A percentile compares a stretch with the other conserved stretches of the same genome.
These are phyloP conservation scores for Drosophila multiciliata DNA, from an alignment of 2,888 invertebrate genomes.

Conservation along the genomic window DNA sequence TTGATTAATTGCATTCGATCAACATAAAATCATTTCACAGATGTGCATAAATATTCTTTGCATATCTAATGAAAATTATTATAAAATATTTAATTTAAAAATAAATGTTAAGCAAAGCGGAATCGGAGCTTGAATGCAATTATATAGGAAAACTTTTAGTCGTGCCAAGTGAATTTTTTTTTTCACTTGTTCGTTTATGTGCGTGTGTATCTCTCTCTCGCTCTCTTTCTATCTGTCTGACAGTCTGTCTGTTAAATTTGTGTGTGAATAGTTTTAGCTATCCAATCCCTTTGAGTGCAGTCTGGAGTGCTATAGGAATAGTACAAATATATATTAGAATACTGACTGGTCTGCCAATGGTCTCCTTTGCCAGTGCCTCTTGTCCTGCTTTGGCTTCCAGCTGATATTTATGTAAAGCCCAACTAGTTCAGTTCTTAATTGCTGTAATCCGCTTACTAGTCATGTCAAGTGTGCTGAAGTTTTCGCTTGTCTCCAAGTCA, in stretches of 20 bases:
- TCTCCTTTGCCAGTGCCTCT: neutral
- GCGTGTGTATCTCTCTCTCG: neutral
- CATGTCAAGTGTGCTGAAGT: constrained; percentile 55
- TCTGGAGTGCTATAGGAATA: constrained; percentile 43
- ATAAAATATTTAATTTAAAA: neutral
- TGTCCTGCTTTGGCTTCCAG: constrained; percentile 11
- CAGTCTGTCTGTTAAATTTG: constrained; percentile 15
- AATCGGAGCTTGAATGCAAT: neutral
- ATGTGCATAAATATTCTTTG: neutral
- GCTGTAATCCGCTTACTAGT: constrained; percentile 69
- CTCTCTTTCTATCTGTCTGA: neutral
- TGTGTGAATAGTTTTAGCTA: constrained; percentile 39
- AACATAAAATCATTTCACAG: neutral
- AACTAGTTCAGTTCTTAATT: constrained; percentile 55
- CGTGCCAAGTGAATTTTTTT: neutral
- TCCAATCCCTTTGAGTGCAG: constrained; percentile 62
- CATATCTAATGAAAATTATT: neutral
- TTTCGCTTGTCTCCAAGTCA: constrained; percentile 37
- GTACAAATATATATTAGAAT: constrained; percentile 9
- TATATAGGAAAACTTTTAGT: constrained; percentile 6
- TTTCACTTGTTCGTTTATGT: neutral
- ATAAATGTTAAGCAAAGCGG: neutral
- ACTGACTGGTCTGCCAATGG: constrained; percentile 8
- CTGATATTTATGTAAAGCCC: constrained; percentile 24
- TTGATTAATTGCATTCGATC: neutral